A percentile compares a stretch with the other conserved stretches of the same genome.
Conservation (phyloP, 2,797 vertebrate genomes). For the Brotogeris chrysoptera region DNA sequence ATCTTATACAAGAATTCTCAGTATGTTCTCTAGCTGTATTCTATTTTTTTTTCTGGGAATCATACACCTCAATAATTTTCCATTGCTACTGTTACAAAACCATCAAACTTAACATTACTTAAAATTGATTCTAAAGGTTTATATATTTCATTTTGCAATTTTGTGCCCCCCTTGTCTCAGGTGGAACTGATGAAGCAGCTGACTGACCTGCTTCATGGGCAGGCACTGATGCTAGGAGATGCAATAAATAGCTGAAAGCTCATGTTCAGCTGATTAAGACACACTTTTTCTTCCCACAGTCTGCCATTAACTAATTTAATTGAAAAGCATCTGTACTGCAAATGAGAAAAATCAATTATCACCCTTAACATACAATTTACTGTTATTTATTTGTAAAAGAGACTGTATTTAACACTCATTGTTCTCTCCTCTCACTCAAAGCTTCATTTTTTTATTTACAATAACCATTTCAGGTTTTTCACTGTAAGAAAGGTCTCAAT, state of each 20-base stretch:
- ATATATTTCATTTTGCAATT: too few species aligned
- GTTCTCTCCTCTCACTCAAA: slow-evolving; percentile 35
- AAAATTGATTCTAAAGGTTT: too few species aligned
- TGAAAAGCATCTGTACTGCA: neutral
- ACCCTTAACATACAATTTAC: neutral
- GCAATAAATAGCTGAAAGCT: neutral
- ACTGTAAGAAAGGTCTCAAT: neutral
- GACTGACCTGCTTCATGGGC: neutral
- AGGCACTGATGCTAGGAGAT: neutral
- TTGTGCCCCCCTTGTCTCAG: too few species aligned
- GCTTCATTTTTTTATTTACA: neutral
- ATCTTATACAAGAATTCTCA: too few species aligned
- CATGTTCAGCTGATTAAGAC: neutral
- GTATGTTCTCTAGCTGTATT: too few species aligned
- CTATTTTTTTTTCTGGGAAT: too few species aligned
- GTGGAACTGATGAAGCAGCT: neutral
- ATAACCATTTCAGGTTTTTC: neutral
- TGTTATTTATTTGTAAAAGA: neutral
- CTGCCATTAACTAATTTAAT: neutral
- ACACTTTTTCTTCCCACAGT: neutral
- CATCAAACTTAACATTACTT: too few species aligned
- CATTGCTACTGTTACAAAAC: too few species aligned
- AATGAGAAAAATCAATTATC: neutral
- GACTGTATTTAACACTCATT: neutral
- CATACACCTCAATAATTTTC: too few species aligned